Conservation (phyloP, 2,888 invertebrate species). For the Dorcus parallelipipedus region DNA sequence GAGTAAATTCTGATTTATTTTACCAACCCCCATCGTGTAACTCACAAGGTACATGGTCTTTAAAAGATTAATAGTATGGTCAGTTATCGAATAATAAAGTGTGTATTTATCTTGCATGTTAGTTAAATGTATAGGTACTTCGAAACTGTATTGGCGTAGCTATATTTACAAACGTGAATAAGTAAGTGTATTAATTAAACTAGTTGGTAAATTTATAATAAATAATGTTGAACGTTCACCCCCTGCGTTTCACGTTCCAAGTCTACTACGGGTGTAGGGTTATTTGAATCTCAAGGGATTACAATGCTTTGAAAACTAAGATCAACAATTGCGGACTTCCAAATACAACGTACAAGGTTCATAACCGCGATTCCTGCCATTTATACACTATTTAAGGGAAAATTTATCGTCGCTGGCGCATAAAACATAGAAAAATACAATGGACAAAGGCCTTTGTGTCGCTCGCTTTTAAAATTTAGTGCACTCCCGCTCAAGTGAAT, state of each 20-base stretch:
- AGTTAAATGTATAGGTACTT: no score
- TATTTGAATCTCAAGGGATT: constrained; percentile 1
- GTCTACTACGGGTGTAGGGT: no score
- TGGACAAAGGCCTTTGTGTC: constrained; percentile 32
- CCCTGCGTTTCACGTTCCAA: no score
- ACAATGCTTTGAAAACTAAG: constrained; percentile 19
- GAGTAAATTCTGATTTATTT: no score
- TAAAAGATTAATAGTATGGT: no score
- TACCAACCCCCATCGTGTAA: no score
- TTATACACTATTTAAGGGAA: constrained; percentile 22
- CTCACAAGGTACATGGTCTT: no score
- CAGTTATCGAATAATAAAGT: no score
- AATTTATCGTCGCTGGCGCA: constrained; percentile 26
- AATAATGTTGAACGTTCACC: no score
- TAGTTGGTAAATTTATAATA: background rate
- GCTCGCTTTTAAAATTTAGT: constrained; percentile 35
- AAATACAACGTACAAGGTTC: constrained; percentile 4
- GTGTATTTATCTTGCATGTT: no score
- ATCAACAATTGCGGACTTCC: constrained; percentile 12
- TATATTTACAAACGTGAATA: background rate
- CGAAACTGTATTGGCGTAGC: no score
- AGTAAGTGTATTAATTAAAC: background rate
- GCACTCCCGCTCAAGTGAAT: constrained; percentile 23
- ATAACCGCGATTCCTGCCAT: constrained; percentile 14
- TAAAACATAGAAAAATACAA: constrained; percentile 35